Evolutionary conservation across 2,888 invertebrate genomes (phyloP).

Genomic region (Dendrolimus pini): DNA sequence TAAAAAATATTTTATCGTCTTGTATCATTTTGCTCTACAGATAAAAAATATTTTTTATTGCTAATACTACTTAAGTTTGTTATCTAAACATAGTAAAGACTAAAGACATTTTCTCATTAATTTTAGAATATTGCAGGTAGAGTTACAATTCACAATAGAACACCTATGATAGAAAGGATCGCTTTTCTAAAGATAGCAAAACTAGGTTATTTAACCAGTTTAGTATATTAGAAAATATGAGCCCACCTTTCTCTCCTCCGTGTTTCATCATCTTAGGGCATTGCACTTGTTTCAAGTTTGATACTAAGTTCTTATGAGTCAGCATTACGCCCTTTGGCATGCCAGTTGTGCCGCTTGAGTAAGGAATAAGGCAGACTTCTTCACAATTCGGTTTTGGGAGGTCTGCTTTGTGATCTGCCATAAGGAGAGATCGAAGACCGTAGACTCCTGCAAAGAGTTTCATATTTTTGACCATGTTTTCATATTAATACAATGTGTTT

Average conservation of each 20-base stretch:
- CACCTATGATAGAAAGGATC: no score
- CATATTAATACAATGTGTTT: no score
- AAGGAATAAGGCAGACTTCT: conserved; percentile 76
- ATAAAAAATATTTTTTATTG: no score
- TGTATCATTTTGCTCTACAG: no score
- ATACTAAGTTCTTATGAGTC: conserved; percentile 81
- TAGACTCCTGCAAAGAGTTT: conserved; percentile 43
- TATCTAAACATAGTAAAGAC: no score
- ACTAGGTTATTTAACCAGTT: background rate
- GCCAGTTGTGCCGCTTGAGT: conserved; percentile 86
- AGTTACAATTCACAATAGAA: no score
- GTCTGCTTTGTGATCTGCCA: conserved; percentile 59
- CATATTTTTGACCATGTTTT: no score
- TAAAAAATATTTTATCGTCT: no score
- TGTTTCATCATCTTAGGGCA: conserved; percentile 62
- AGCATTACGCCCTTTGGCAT: conserved; percentile 88
- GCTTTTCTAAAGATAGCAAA: no score
- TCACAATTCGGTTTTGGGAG: conserved; percentile 60
- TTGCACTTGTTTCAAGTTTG: conserved; percentile 68
- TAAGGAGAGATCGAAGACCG: conserved; percentile 63
- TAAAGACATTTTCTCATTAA: no score
- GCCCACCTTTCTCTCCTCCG: conserved; percentile 54
- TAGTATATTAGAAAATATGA: background rate
- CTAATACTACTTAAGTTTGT: no score
- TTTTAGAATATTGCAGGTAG: no score